These are phyloP conservation scores for Neotoma lepida DNA, from an alignment of 2,113 vertebrate species.

Conservation along the genomic window DNA sequence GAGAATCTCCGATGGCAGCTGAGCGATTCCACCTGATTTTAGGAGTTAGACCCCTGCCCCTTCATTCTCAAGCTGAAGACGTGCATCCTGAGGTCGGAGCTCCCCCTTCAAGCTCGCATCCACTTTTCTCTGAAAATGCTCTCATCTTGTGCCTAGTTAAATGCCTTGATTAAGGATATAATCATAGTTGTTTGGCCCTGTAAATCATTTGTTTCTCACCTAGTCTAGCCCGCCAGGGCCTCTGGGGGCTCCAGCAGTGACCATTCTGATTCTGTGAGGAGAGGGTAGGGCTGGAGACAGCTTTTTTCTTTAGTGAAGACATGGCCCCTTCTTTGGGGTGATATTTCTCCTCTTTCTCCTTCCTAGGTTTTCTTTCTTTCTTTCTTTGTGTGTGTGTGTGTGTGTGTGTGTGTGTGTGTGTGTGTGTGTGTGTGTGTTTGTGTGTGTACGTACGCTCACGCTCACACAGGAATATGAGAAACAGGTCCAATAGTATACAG, in stretches of 20 bases:
- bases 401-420: too few relatives aligned
- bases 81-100: background rate
- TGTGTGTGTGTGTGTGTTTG: background rate
- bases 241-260: conserved; percentile 1
- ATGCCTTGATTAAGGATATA: conserved; percentile 50
- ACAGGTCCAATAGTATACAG: conserved; percentile 13
- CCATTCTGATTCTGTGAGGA: background rate
- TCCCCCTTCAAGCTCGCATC: conserved; percentile 30
- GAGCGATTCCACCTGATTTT: conserved; percentile 1
- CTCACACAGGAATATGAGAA: background rate
- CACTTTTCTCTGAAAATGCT: conserved; percentile 62
- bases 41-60: background rate
- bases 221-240: background rate
- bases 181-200: conserved; percentile 48
- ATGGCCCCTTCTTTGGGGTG: background rate
- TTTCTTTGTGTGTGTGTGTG: background rate
- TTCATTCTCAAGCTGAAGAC: conserved; percentile 1
- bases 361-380: background rate
- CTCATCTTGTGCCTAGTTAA: conserved; percentile 65
- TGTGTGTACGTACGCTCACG: too few relatives aligned
- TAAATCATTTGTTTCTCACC: conserved; percentile 66
- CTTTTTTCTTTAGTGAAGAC: background rate
- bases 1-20: background rate
- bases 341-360: conserved; percentile 15
- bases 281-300: background rate